phyloP scores from a whole-genome alignment of 37 sponge, comb jelly and placozoan genomes.

The Geodia barretti region DNA sequence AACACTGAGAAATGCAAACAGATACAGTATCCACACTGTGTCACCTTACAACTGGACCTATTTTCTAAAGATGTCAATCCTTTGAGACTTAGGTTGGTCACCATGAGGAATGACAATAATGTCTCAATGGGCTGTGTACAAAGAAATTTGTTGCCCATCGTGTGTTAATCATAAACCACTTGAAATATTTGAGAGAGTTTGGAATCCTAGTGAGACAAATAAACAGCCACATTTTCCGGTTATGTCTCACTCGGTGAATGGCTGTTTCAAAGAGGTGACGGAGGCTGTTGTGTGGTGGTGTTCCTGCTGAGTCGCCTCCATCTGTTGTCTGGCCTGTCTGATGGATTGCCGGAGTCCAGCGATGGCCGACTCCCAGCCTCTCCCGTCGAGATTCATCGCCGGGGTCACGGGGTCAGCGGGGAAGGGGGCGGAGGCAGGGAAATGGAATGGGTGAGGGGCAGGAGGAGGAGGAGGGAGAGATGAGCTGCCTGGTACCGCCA shows the following conservation, averaged over 20 bases:
- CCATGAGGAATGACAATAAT: neutral
- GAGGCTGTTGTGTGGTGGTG: neutral
- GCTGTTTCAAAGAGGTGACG: neutral
- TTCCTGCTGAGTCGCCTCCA: neutral
- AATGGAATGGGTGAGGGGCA: neutral
- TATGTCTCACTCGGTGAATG: neutral
- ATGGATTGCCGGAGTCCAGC: conserved; percentile 34
- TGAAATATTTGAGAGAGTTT: no score
- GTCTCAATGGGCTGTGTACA: no score
- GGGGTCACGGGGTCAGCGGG: neutral
- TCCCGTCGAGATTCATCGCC: neutral
- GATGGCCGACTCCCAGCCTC: conserved; percentile 19
- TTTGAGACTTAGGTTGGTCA: neutral
- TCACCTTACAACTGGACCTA: no score
- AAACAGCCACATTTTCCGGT: no score
- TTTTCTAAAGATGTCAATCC: no score
- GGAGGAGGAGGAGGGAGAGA: neutral
- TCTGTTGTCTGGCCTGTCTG: conserved; percentile 13
- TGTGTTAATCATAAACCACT: no score
- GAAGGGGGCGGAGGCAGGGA: neutral
- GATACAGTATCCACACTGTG: no score
- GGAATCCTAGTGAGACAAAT: no score
- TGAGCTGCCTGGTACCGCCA: neutral
- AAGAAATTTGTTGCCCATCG: no score
- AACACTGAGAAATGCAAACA: no score